These are phyloP conservation scores for Hipposideros larvatus DNA, from an alignment of 2,797 vertebrate genomes.

Conservation along the genomic window DNA sequence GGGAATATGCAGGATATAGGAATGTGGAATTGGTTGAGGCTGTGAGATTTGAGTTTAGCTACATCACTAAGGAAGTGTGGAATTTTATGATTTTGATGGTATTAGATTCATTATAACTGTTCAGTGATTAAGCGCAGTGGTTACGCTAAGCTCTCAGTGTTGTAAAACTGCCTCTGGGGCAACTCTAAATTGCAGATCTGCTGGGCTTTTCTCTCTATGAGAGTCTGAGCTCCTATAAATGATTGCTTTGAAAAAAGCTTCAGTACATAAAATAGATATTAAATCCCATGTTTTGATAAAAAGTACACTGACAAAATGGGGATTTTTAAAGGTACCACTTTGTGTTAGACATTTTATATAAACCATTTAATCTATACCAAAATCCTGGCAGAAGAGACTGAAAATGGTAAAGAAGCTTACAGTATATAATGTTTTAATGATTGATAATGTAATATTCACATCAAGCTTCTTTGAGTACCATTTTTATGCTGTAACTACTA, in stretches of 20 bases:
- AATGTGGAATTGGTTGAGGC: conserved; percentile 2
- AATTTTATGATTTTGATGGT: conserved; percentile 41
- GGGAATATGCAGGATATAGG: not conserved
- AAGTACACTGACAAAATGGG: not conserved
- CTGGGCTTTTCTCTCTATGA: conserved; percentile 27
- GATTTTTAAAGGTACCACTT: conserved; percentile 1
- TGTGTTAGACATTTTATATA: not conserved
- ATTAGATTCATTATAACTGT: conserved; percentile 59
- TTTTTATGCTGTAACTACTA: not conserved
- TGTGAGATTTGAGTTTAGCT: conserved; percentile 32
- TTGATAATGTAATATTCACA: not conserved
- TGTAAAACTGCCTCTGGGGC: conserved; percentile 15
- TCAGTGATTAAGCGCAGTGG: conserved; percentile 40
- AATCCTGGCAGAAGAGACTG: not conserved
- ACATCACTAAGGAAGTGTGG: conserved; percentile 34
- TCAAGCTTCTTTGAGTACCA: not conserved
- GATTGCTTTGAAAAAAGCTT: conserved; percentile 59
- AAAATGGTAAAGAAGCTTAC: not conserved
- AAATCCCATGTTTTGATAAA: conserved; percentile 31
- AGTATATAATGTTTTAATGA: not conserved
- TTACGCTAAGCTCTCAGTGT: conserved; percentile 40
- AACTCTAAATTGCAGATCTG: conserved; percentile 21
- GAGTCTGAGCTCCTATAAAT: conserved; percentile 17
- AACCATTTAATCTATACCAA: not conserved
- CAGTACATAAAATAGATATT: conserved; percentile 20